Conservation (phyloP, 2,888 invertebrate species). For the Cephus sareptanus region DNA sequence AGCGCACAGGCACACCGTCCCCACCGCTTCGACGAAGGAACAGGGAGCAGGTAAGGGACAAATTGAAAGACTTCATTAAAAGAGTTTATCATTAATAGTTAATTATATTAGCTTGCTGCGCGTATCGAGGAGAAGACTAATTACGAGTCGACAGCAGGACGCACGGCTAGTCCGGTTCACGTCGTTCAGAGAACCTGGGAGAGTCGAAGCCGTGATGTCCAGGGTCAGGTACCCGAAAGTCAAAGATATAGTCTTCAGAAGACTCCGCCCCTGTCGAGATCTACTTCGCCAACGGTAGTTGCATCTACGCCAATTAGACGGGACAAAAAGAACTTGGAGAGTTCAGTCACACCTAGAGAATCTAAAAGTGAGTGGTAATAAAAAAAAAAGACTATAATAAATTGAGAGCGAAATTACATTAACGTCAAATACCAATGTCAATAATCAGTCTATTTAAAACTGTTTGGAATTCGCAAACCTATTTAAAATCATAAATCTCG, state of each 20-base stretch:
- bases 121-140: conserved; percentile 44
- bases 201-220: conserved; percentile 49
- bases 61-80: not conserved
- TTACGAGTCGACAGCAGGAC: conserved; percentile 30
- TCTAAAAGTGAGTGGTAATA: conserved; percentile 36
- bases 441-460: not conserved
- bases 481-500: not conserved
- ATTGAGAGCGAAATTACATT: not conserved
- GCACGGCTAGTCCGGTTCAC: conserved; percentile 52
- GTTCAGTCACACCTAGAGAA: conserved; percentile 29
- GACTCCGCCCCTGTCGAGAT: conserved; percentile 42
- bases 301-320: conserved; percentile 26
- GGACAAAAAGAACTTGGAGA: conserved; percentile 36
- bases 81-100: not conserved
- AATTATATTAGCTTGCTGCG: conserved; percentile 29
- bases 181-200: conserved; percentile 61
- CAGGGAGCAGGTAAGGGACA: conserved; percentile 46
- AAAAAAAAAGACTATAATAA: not conserved
- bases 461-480: not conserved
- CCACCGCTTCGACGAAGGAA: conserved; percentile 55
- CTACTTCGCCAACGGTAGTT: conserved; percentile 42
- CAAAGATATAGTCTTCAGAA: conserved; percentile 34
- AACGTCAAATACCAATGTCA: not conserved
- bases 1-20: conserved; percentile 47
- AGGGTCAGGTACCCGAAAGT: conserved; percentile 14